Evolutionary conservation across 2,113 vertebrate genomes (phyloP), one percentile per base, ranked within the genome.

Genomic region (Cyphomyrus discorhynchus): DNA sequence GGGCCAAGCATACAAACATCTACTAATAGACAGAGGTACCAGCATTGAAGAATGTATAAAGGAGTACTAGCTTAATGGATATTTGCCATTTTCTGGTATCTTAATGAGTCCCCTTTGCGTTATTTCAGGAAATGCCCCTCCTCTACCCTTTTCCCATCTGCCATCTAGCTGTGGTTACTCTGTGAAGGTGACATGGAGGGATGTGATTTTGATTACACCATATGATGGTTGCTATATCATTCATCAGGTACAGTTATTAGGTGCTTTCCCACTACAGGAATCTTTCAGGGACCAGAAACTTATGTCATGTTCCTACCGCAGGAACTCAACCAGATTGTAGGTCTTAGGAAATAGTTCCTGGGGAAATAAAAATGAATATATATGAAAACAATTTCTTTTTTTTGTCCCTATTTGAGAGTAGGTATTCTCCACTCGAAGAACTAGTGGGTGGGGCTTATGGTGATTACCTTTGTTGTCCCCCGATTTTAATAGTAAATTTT

Each of bases 141-240:
- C 95, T 3, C 90, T 96, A 87, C 93, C 94, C 1, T 50, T 94
- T 47, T 93, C 93, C 85, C 93, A 95, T 35, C 39, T 96, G 5
- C 94, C 96, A 31, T 52, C 93, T 1, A 19, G 92, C 89, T 96
- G 96, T 90, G 94, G 95, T 47, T 95, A 94, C 90, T 91, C 91
- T 0, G 92, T 96, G 90, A 93, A 58, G 90, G 91, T 74, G 2
- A 93, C 92, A 1, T 90, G 92, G 93, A 89, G 53, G 47, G 90
- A 94, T 49, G 88, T 96, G 5, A 90, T 94, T 86, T 90, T 96
- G 91, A 92, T 88, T 5, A 93, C 93, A 31, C 92, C 95, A 4
- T 96, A 94, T 89, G 92, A 95, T 89, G 95, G 94, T 1, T 96
- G 96, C 92, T 95, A 95, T 91, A 91, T 96, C 31, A 92, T 52